Base-by-base conservation (phyloP, 2,113 vertebrate species). In the Chaetorhynchus papuensis region DNA sequence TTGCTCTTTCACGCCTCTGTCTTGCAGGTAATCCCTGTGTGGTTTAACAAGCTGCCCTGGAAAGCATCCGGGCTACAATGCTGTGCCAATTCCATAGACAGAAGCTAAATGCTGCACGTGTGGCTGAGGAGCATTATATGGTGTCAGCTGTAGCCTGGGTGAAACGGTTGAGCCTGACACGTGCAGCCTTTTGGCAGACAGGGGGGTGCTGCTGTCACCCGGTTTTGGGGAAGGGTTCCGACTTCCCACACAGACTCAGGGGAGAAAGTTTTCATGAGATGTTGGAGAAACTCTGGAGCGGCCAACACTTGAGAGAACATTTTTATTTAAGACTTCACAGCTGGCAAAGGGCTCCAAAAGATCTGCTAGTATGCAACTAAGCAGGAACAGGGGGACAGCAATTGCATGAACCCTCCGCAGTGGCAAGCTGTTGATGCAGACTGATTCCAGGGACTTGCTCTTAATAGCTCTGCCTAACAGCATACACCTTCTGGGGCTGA, bases 91-190 rank as follows among this genome's bases (percentile, higher is more conserved):
- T 80, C 63, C 13, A 14, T 15, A 41, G 78, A 11, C 2, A 41
- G 49, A 61, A 86, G 24, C 42, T 63, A 27, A 74, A 80, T 80
- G 26, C 41, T 76, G 49, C 7, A 3, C 9, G 49, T n/a, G 3
- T 82, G 45, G 9, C 57, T 69, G 30, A 33, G 33, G 19, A 77
- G 10, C 1, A 0, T 23, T 15, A 1, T 4, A 3, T 28, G 45
- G 37, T 56, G 35, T 60, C n/a, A 41, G 37, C 33, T 84, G 24
- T 31, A 52, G n/a, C 33, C 75, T 72, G 2, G 13, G 16, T 81
- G 66, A 13, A 77, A 30, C 0, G 5, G 16, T 8, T 83, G 71
- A 37, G 22, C 8, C 4, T 41, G 50, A 60, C 23, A 19, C 0
- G 0, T 74, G 59, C 68, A 90, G 69, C 39, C 30, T 86, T 47